Base-by-base conservation (phyloP, 1,140 invertebrate genomes). In the Drosophila seguyi region DNA sequence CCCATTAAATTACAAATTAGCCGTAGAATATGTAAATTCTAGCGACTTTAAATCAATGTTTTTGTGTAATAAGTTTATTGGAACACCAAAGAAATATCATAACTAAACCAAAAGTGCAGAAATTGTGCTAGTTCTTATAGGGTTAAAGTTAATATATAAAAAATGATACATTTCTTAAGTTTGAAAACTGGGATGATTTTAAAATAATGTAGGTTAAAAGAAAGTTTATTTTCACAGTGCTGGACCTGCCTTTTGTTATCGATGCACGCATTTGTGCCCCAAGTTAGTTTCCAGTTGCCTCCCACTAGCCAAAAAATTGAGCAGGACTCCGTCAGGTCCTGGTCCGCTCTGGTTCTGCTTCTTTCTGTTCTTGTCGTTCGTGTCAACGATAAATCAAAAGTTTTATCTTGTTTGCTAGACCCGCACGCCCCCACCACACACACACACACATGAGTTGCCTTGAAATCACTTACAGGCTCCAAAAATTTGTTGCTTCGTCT, bases 351-450 rank as follows among this genome's bases (percentile, higher is more conserved):
- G 52, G 55, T 27, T 41, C 65, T 52, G 34, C 31, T 57, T 36
- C 61, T 22, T 36, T 53, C 52, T 76, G 55, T 41, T 56, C 50
- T 58, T 59, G 83, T 86, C 79, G 84, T 78, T 71, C 85, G 76
- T 88, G 85, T 88, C 85, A 88, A 85, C 85, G 83, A 88, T 88
- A 88, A 88, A 88, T 88, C 85, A 88, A 90, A 88, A 88, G 78
- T 90, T 90, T 88, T 88, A 88, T 88, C 85, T 90, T 87, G 67
- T 77, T 77, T 87, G 76, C 62, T 42, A 52, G 67, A 66, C 52
- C 29, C 41, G 41, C 38, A 57, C 44, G 57, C 39, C 29, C 45
- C 41, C 18, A 31, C 36, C 25, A 1, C 57, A 31, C 41, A 14
- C 50, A 31, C 48, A 13, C 47, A 31, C 47, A 71, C 66, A 72